phyloP scores from a whole-genome alignment of 2,797 vertebrate genomes.

The Eremophila alpestris region DNA sequence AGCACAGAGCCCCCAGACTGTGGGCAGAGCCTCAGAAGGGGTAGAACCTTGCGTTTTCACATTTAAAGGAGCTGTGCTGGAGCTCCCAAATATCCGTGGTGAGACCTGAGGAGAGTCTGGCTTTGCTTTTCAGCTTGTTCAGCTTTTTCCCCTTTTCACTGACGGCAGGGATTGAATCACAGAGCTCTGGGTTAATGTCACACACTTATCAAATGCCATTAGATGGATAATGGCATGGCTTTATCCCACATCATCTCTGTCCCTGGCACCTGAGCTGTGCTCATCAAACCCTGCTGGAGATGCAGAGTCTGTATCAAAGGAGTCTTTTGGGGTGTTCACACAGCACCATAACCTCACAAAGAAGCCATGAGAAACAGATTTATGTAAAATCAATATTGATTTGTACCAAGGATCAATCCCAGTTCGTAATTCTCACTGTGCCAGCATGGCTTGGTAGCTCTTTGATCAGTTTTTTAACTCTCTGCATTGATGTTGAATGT shows the following conservation, averaged over 20 bases:
- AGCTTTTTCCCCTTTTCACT: neutral
- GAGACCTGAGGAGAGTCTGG: neutral
- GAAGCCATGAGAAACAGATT: neutral
- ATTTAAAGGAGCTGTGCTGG: neutral
- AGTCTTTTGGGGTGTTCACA: neutral
- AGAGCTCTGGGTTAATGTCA: constrained; percentile 26
- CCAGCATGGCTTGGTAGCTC: neutral
- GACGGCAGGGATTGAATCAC: neutral
- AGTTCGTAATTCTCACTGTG: constrained; percentile 44
- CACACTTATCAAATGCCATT: neutral
- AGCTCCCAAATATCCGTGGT: fast-evolving
- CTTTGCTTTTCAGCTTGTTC: neutral
- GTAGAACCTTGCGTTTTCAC: neutral
- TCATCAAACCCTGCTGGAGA: neutral
- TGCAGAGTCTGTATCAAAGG: neutral
- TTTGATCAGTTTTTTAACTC: neutral
- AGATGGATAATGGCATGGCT: neutral
- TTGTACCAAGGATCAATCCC: constrained; percentile 53
- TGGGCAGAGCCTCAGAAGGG: neutral
- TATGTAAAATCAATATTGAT: constrained; percentile 51
- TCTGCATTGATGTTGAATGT: neutral
- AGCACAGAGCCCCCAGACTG: neutral
- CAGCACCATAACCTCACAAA: neutral
- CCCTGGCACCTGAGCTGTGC: neutral
- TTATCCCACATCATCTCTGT: neutral